Base-by-base conservation (phyloP, 2,888 invertebrate species). In the Melanophora roralis region DNA sequence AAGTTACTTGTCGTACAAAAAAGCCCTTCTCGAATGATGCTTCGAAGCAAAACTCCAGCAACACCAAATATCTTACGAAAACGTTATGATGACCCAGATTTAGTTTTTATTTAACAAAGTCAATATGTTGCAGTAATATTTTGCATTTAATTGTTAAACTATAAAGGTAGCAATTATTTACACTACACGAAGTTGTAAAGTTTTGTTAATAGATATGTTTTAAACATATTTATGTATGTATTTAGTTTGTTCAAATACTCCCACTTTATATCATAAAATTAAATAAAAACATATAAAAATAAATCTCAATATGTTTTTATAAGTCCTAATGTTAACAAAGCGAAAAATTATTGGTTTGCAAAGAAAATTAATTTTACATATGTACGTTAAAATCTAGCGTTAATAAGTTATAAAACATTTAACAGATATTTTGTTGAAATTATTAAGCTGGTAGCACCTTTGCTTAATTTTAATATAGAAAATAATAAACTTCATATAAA, bases 21-120 rank as follows among this genome's bases (percentile, higher is more conserved):
- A 43, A 55, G 55, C 38, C 38, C 16, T 55, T 45, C 59, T 67
- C 38, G 3, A 43, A 67, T 62, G 47, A 57, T 71, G 32, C 62
- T 57, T 32, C 32, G 21, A 45, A 43, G 34, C 19, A 11, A 45
- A 21, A 16, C 8, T 11, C 16, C 16, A 53, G 47, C 19, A 32
- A 27, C n/a, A 23, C 32, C 16, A 38, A 32, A 65, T 32, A 65
- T 49, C 49, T 71, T 77, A 65, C 57, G 51, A 67, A 74, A 74
- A 43, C 43, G n/a, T 51, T 5, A 51, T 51, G 57, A 64, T 77
- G 76, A 77, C 71, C 71, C 47, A 57, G 14, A 57, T 77, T 57
- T 32, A 16, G 47, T 7, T 43, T 45, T 43, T 45, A 49, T 36
- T 0, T 21, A 43, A 51, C 40, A 21, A 78, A 51, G 67, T 78